Evolutionary conservation across 2,797 vertebrate species (phyloP).

Genomic region (Onychomys leucogaster): DNA sequence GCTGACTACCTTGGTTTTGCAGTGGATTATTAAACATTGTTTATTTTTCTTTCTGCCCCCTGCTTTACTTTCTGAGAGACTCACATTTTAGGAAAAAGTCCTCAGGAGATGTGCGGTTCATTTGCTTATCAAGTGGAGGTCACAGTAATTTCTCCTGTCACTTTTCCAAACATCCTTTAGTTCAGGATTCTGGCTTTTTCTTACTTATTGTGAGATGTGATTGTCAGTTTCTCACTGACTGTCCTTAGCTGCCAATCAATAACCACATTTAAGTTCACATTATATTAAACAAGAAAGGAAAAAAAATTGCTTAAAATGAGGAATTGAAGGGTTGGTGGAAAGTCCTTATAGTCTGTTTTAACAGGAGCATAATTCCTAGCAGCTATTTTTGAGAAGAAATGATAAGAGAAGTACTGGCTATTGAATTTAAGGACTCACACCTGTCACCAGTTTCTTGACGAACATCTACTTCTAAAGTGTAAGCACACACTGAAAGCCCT

Average conservation of each 20-base stretch:
- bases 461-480: constrained; percentile 69
- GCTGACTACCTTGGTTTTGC: neutral
- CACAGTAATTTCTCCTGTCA: constrained; percentile 43
- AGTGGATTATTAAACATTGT: constrained; percentile 47
- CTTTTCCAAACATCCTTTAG: neutral
- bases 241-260: constrained; percentile 23
- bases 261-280: constrained; percentile 62
- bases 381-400: constrained; percentile 67
- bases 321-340: constrained; percentile 11
- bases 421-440: constrained; percentile 66
- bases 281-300: constrained; percentile 50
- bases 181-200: neutral
- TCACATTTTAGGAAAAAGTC: constrained; percentile 48
- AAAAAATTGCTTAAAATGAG: neutral
- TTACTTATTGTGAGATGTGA: constrained; percentile 37
- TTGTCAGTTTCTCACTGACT: constrained; percentile 53
- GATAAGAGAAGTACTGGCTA: constrained; percentile 61
- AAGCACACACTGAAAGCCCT: neutral
- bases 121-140: constrained; percentile 62
- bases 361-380: constrained; percentile 37
- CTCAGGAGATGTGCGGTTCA: neutral
- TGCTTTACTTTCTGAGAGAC: constrained; percentile 51
- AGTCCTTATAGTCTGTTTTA: constrained; percentile 35
- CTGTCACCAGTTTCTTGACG: constrained; percentile 57
- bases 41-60: constrained; percentile 50